Evolutionary conservation across 2,888 invertebrate species (phyloP), one percentile per base, ranked within the genome.

Genomic region (Troides aeacus): DNA sequence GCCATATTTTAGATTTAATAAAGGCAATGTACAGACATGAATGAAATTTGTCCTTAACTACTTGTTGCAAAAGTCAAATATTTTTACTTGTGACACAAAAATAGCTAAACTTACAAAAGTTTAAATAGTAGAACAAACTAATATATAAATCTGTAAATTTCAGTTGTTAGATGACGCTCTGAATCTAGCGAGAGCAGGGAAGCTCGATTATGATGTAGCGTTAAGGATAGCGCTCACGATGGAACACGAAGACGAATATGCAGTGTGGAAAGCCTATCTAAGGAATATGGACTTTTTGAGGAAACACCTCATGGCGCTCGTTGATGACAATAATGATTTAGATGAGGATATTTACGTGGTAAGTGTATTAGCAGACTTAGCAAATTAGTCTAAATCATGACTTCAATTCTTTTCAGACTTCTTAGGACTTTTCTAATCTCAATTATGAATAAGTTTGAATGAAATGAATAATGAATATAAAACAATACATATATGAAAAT

Each of bases 141-240:
- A 10, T 39, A 39, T 39, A 0, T 7, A 8, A 39, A 39, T 39
- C 8, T 39, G 39, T 39, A 6, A 39, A 7, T 39, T 39, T 39
- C 85, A 97, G 88, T 87, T 97, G 17, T 84, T 97, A 36, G 96
- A 97, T 76, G 97, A 98, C 81, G 93, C 96, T 0, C 83, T 96
- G 5, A 95, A 95, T 79, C 83, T 96, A 66, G 96, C 96, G 0
- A 90, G 95, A 78, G 94, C 94, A 30, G 95, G 95, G 2, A 89
- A 83, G 73, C 79, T 96, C 1, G 89, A 92, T 73, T 96, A 96
- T 75, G 92, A 93, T 0, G 88, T 93, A 2, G 95, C 96, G 0
- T 88, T 97, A 53, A 92, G 94, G 74, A 89, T 97, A 1, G 95
- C 95, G 0, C 86, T 94, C n/a, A 95, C 97, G 74, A 93, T 97